Base-by-base conservation (phyloP, 2,797 vertebrate genomes). In the Anabas testudineus region DNA sequence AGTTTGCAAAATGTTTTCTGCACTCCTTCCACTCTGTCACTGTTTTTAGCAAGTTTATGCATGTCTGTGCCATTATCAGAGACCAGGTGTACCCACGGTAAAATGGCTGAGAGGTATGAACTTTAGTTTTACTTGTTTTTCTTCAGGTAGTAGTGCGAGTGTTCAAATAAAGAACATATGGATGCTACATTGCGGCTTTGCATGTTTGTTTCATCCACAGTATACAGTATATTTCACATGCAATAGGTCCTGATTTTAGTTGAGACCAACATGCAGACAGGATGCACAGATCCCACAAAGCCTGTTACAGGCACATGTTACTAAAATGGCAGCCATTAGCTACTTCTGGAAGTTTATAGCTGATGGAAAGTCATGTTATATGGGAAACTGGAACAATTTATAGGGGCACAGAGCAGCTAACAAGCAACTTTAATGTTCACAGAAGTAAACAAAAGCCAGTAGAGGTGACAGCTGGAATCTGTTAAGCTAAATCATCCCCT, bases 361-460 rank as follows among this genome's bases (percentile, higher is more conserved):
- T 76, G 37, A 63, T 28, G 79, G 86, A 84, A 82, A 81, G 75
- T 39, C 81, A 86, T 80, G 79, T 81, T 76, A 68, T 58, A 74
- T 42, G 51, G 86, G 81, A 77, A 88, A 86, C 56, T 74, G 63
- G 77, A 76, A 48, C 28, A 54, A 75, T 91, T 92, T 88, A 92
- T 67, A 64, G 78, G 74, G 69, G 71, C 28, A 65, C 49, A 3
- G 3, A 66, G 57, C 77, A 63, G 65, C 65, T 78, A 83, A 82
- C 51, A 70, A 80, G 75, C 47, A 57, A 41, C 28, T 89, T 84
- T 76, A 74, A 87, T 75, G 67, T 75, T 75, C 59, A 58, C 54
- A 78, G 79, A 78, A 53, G 53, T 67, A 86, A 80, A 84, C 57
- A 76, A 73, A 81, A 75, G 71, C 48, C 56, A 42, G 18, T 45